Percentiles rank a stretch among this genome's conserved stretches.
Evolutionary conservation across 2,113 vertebrate genomes (phyloP).

Genomic region (Bos indicus): DNA sequence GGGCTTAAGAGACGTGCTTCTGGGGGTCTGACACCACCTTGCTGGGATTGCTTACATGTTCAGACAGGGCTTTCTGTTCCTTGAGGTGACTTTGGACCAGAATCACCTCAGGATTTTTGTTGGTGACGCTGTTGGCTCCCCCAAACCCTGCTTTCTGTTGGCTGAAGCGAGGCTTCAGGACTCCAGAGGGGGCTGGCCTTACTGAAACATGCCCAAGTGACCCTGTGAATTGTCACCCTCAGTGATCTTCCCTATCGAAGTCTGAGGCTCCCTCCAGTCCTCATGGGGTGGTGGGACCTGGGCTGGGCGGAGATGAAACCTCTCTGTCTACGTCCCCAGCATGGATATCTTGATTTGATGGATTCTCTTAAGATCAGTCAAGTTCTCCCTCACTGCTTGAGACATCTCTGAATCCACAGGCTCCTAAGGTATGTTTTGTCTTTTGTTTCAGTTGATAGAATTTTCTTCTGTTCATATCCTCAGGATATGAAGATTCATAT

Average conservation of each 20-base stretch:
- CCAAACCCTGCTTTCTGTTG: background rate
- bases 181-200: background rate
- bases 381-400: background rate
- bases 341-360: background rate
- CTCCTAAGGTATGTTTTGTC: background rate
- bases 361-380: background rate
- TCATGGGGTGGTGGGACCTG: too few species aligned
- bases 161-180: background rate
- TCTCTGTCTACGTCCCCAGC: background rate
- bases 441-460: background rate
- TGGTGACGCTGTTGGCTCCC: background rate
- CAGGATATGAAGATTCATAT: background rate
- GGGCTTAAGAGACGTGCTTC: background rate
- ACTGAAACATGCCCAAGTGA: background rate
- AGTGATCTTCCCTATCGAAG: too few species aligned
- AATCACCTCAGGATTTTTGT: background rate
- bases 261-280: background rate
- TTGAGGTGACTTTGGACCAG: background rate
- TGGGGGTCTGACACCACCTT: background rate
- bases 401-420: background rate
- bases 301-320: fast-evolving
- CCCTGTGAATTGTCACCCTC: background rate
- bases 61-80: background rate
- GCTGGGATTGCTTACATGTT: background rate
- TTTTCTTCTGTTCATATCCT: background rate